phyloP scores from a whole-genome alignment of 2,113 vertebrate species.

The Phocoena sinus region DNA sequence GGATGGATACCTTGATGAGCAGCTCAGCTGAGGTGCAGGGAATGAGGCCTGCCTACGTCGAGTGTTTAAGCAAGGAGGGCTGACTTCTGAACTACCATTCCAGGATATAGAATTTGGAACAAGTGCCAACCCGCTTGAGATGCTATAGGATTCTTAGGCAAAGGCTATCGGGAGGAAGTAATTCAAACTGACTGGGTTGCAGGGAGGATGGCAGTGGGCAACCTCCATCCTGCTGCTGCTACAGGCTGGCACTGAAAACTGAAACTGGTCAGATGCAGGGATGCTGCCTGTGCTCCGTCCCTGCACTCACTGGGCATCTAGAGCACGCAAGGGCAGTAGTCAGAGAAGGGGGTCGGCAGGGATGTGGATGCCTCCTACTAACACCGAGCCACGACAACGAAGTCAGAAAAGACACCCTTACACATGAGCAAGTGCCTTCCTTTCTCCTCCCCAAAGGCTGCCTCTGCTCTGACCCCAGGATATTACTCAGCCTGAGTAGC shows the following conservation, averaged over 20 bases:
- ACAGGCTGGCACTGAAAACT: not conserved
- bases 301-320: fast-evolving
- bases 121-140: too few species aligned
- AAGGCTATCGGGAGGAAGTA: not conserved
- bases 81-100: not conserved
- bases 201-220: not conserved
- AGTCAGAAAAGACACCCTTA: not conserved
- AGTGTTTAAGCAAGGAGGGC: not conserved
- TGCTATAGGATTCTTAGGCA: not conserved
- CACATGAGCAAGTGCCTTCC: not conserved
- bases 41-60: too few species aligned
- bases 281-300: fast-evolving
- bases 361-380: too few species aligned
- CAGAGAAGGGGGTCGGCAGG: not conserved
- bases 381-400: fast-evolving
- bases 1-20: not conserved
- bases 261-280: fast-evolving
- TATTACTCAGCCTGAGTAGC: not conserved
- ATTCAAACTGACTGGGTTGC: not conserved
- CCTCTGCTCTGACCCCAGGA: not conserved
- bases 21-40: not conserved
- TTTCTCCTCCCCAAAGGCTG: not conserved
- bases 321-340: not conserved
- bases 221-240: not conserved
- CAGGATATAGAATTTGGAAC: not conserved